phyloP scores from a whole-genome alignment of 2,113 vertebrate genomes.

The Plecturocebus donacophilus region DNA sequence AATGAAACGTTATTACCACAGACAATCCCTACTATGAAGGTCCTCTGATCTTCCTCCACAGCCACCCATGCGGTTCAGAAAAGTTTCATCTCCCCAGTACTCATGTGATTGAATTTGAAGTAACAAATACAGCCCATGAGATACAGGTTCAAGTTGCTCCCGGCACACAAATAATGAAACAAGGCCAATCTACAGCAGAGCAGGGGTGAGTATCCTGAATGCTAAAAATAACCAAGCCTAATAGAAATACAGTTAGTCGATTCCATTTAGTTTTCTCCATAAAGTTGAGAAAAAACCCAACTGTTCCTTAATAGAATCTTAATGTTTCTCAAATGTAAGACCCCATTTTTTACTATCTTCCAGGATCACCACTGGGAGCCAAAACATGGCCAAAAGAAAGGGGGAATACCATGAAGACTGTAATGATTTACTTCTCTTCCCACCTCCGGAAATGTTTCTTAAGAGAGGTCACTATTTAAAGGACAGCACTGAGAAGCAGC shows the following conservation, averaged over 20 bases:
- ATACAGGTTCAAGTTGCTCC: neutral
- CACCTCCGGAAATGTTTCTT: fast-evolving
- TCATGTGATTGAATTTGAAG: neutral
- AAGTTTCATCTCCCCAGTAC: too few species aligned
- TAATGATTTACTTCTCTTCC: neutral
- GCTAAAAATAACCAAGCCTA: neutral
- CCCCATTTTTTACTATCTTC: neutral
- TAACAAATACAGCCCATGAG: neutral
- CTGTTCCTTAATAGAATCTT: neutral
- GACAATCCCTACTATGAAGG: fast-evolving
- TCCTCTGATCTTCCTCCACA: neutral
- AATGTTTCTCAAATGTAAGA: neutral
- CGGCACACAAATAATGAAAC: neutral
- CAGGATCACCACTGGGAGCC: neutral
- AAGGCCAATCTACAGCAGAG: neutral
- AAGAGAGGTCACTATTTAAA: fast-evolving
- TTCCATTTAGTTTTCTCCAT: neutral
- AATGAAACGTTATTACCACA: neutral
- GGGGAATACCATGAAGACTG: neutral
- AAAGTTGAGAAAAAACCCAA: neutral
- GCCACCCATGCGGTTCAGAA: neutral
- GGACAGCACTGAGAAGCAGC: neutral
- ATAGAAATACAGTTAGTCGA: neutral
- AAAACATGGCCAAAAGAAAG: neutral
- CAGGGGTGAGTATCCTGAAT: fast-evolving